Base-by-base conservation (phyloP, 2,797 vertebrate species). In the Acipenser transmontanus region DNA sequence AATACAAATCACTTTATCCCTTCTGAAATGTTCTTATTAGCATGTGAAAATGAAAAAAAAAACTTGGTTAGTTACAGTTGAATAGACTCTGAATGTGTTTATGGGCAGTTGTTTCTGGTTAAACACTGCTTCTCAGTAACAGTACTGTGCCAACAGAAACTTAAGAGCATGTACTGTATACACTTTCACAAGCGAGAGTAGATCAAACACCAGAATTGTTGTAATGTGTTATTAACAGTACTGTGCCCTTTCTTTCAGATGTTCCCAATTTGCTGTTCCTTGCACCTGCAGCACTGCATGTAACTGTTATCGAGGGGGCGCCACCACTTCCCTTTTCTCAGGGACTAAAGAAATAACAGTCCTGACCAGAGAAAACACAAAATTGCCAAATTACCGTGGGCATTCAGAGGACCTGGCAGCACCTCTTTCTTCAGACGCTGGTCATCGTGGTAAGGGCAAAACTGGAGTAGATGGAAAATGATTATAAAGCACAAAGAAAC, bases 281-380 rank as follows among this genome's bases (percentile, higher is more conserved):
- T 81, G 78, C 70, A 70, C 66, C 7, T 62, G 73, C 68, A 65
- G 66, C 69, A 60, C 75, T 69, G 73, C 69, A 71, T 83, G 83
- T 76, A 74, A 65, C 74, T 86, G 81, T 72, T 68, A 75, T 61
- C 66, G 75, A 70, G 78, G 17, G 12, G 73, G 72, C 72, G 80
- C 81, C 59, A 71, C 76, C 78, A 78, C 72, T 52, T 77, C 76
- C 66, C 77, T 73, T 4, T 75, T 83, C 61, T 82, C 84, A 64
- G 77, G 79, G 17, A 79, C 79, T 74, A 88, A 86, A 70, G 91
- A 92, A 77, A 80, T 85, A 0, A 57, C 84, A 47, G 72, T 89
- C 69, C 82, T 87, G 63, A 85, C 82, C 66, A 64, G 72, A 61
- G 72, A 87, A 48, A 80, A 75, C 57, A 4, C 72, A 61, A 78